Conservation (phyloP, 2,888 invertebrate species). For the Drosophila nr. fundita region DNA sequence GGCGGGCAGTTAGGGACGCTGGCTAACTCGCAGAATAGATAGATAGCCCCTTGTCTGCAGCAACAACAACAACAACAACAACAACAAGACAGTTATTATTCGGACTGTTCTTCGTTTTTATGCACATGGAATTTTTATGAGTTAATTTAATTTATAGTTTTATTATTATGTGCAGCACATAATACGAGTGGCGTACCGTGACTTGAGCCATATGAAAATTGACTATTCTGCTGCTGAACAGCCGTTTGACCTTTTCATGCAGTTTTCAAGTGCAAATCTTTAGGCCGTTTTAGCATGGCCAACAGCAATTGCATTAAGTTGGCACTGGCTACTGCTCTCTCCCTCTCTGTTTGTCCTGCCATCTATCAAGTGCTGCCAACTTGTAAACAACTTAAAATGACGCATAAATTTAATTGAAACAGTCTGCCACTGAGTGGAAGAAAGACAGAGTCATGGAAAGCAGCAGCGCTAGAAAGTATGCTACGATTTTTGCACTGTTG, state of each 20-base stretch:
- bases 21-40: slow-evolving; percentile 57
- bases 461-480: slow-evolving; percentile 51
- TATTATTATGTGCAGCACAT: slow-evolving; percentile 83
- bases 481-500: slow-evolving; percentile 80
- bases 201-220: slow-evolving; percentile 34
- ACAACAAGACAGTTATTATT: slow-evolving; percentile 69
- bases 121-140: slow-evolving; percentile 85
- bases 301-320: slow-evolving; percentile 54
- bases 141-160: slow-evolving; percentile 85
- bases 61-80: slow-evolving; percentile 71
- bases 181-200: slow-evolving; percentile 48
- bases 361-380: slow-evolving; percentile 42
- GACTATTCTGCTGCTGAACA: slow-evolving; percentile 24
- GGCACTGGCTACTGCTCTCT: not conserved
- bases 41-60: slow-evolving; percentile 60
- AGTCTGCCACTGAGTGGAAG: slow-evolving; percentile 19
- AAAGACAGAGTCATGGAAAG: not conserved
- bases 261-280: slow-evolving; percentile 53
- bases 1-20: slow-evolving; percentile 69
- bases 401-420: slow-evolving; percentile 79
- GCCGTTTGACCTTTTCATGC: slow-evolving; percentile 32
- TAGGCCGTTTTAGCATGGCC: slow-evolving; percentile 11
- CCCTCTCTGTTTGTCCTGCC: not conserved
- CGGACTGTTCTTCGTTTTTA: slow-evolving; percentile 67
- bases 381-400: slow-evolving; percentile 77